phyloP scores from a whole-genome alignment of 1,140 invertebrate species.

The Bombus terrestris region DNA sequence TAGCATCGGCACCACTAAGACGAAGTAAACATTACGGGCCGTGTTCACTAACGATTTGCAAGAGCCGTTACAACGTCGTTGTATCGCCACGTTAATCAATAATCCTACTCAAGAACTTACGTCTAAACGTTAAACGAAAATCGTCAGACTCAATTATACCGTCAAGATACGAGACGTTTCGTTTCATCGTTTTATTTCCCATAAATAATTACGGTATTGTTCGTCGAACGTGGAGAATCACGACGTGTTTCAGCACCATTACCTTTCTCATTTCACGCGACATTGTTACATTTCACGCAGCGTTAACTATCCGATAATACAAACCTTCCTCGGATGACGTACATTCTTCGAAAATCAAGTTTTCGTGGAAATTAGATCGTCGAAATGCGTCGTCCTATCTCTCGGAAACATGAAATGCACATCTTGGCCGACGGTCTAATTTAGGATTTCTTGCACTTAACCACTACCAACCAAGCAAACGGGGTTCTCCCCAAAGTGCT shows the following conservation, averaged over 20 bases:
- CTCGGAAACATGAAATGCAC: no score
- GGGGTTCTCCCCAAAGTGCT: background rate
- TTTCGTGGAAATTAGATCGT: conserved; percentile 4
- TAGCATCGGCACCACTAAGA: background rate
- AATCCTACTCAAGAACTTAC: background rate
- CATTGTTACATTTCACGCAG: conserved; percentile 7
- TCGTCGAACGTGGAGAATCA: background rate
- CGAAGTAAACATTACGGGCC: conserved; percentile 32
- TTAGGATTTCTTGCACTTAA: background rate
- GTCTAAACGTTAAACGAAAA: background rate
- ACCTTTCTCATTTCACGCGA: conserved; percentile 31
- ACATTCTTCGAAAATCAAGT: background rate
- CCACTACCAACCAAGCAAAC: background rate
- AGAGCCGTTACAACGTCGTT: conserved; percentile 23
- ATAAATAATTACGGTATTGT: conserved; percentile 17
- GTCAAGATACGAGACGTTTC: background rate
- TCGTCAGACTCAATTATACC: background rate
- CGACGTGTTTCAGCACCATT: background rate
- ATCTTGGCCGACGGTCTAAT: no score
- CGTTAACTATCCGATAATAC: conserved; percentile 16
- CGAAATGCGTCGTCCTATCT: background rate
- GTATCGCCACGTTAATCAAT: conserved; percentile 22
- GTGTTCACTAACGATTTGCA: conserved; percentile 42
- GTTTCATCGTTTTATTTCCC: background rate
- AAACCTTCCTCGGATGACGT: background rate